Conservation (phyloP, 2,797 vertebrate genomes). For the Halcyon leucocephala region DNA sequence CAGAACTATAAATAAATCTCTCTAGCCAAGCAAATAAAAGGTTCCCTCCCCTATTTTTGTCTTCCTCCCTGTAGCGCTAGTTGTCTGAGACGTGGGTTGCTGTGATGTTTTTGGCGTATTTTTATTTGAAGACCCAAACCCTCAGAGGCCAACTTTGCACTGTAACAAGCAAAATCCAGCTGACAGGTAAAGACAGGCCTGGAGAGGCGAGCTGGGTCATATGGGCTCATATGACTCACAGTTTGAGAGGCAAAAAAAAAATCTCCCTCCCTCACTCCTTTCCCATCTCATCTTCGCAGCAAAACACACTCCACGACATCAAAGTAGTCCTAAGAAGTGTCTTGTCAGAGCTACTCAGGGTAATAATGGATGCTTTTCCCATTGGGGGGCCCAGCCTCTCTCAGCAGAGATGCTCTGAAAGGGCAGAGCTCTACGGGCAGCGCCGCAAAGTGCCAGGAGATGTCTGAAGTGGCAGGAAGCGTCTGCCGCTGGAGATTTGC, state of each 20-base stretch:
- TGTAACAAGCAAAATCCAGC: slow-evolving; percentile 31
- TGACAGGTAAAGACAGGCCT: slow-evolving; percentile 52
- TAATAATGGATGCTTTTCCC: not conserved
- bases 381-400: not conserved
- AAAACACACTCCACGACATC: not conserved
- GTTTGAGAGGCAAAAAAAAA: not conserved
- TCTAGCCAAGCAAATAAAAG: not conserved
- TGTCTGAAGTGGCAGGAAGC: not conserved
- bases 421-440: not conserved
- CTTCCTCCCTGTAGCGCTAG: not conserved
- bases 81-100: not conserved
- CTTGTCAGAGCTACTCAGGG: not conserved
- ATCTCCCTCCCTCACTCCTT: not conserved
- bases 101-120: not conserved
- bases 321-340: not conserved
- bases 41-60: not conserved
- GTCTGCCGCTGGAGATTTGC: rapidly evolving
- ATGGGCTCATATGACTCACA: not conserved
- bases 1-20: not conserved
- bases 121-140: not conserved
- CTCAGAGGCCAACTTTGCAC: slow-evolving; percentile 17
- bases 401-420: not conserved
- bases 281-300: not conserved
- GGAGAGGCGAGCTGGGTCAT: slow-evolving; percentile 12
- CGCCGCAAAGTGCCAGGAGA: not conserved